These are phyloP conservation scores for Lemur catta DNA, from an alignment of 2,797 vertebrate species.

Conservation along the genomic window DNA sequence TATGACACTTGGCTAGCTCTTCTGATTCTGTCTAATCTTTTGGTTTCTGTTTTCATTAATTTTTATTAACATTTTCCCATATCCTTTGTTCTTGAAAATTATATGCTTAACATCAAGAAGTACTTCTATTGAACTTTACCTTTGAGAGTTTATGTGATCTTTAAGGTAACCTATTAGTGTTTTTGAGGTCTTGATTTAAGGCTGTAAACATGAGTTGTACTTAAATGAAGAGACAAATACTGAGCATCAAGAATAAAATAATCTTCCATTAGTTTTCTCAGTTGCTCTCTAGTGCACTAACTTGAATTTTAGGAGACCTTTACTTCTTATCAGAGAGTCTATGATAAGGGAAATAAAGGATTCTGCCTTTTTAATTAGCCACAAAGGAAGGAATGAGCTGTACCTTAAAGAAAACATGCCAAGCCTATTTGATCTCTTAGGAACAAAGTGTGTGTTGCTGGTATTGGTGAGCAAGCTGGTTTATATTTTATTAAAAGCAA, in stretches of 20 bases:
- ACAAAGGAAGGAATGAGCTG: neutral
- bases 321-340: neutral
- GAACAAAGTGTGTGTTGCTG: neutral
- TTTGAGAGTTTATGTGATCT: neutral
- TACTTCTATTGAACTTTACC: neutral
- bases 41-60: slow-evolving; percentile 11
- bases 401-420: neutral
- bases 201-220: neutral
- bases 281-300: neutral
- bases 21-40: neutral
- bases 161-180: neutral
- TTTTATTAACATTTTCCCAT: neutral
- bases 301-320: neutral
- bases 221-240: neutral
- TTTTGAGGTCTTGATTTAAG: neutral
- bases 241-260: neutral
- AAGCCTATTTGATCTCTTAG: neutral
- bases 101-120: neutral
- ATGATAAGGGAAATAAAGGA: neutral
- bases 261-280: neutral
- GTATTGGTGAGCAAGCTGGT: neutral
- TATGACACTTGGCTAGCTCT: neutral
- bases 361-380: neutral
- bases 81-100: slow-evolving; percentile 37
- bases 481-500: slow-evolving; percentile 17